A percentile compares a stretch with the other conserved stretches of the same genome.
These are phyloP conservation scores for Falco rusticolus DNA, from an alignment of 2,797 vertebrate species.

Conservation along the genomic window DNA sequence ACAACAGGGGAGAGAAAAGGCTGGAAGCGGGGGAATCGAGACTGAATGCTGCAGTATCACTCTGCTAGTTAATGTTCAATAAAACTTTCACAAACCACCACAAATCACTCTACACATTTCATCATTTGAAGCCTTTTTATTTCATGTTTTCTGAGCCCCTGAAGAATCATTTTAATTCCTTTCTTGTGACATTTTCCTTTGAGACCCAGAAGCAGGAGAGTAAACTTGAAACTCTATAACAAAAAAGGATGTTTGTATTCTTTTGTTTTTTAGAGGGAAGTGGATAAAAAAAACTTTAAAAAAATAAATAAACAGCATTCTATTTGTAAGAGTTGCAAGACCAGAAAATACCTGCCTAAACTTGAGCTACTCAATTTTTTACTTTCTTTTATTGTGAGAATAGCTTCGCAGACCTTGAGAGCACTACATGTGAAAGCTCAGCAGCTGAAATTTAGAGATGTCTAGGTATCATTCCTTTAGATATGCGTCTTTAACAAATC, in stretches of 20 bases:
- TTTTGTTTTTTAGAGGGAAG: conserved; percentile 20
- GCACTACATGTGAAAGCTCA: not conserved
- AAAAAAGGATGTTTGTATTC: conserved; percentile 54
- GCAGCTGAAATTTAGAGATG: not conserved
- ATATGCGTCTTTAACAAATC: not conserved
- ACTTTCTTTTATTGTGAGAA: not conserved
- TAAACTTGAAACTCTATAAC: conserved; percentile 59
- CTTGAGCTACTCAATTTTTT: not conserved
- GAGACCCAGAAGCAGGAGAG: conserved; percentile 46
- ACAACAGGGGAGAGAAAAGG: conserved; percentile 20
- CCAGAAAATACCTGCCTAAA: not conserved
- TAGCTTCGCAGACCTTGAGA: not conserved
- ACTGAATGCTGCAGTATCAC: not conserved
- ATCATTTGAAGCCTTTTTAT: conserved; percentile 68
- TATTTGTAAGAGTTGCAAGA: not conserved
- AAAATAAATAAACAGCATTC: not conserved
- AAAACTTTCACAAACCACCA: conserved; percentile 61
- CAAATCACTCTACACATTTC: conserved; percentile 61
- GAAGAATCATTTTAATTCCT: conserved; percentile 68
- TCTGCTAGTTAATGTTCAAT: conserved; percentile 61
- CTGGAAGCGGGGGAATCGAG: not conserved
- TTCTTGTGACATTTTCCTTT: conserved; percentile 63
- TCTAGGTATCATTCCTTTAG: not conserved
- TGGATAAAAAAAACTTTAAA: fast-evolving
- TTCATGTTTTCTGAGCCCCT: conserved; percentile 61